Evolutionary conservation across 2,888 invertebrate species (phyloP), one percentile per base, ranked within the genome.

Genomic region (Polietes domitor): DNA sequence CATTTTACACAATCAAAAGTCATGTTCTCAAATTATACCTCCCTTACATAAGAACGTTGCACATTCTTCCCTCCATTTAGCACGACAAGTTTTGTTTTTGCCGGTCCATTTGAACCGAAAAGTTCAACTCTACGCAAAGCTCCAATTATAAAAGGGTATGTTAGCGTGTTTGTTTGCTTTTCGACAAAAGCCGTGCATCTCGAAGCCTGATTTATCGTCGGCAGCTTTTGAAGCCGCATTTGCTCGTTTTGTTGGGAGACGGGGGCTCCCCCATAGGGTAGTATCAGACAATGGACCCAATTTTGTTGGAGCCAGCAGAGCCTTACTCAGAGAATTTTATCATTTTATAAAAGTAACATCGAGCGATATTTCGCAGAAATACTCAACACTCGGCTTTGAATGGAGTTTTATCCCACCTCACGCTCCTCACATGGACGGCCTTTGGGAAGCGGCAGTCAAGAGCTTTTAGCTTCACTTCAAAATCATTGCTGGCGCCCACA

Each of bases 101-200:
- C 76, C 0, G 83, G 80, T 0, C 85, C n/a, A n/a, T n/a, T n/a
- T n/a, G n/a, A n/a, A n/a, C n/a, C n/a, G n/a, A n/a, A n/a, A n/a
- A n/a, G n/a, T n/a, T n/a, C n/a, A n/a, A n/a, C n/a, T n/a, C n/a
- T n/a, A n/a, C n/a, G n/a, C n/a, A n/a, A n/a, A n/a, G n/a, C n/a
- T n/a, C n/a, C n/a, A n/a, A n/a, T n/a, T n/a, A n/a, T n/a, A n/a
- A n/a, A n/a, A n/a, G n/a, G n/a, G n/a, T n/a, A n/a, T n/a, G n/a
- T n/a, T n/a, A n/a, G n/a, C n/a, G n/a, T n/a, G n/a, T n/a, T n/a
- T n/a, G n/a, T n/a, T n/a, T n/a, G n/a, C n/a, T n/a, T n/a, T n/a
- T n/a, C n/a, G n/a, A n/a, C n/a, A n/a, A 81, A 73, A 21, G 77
- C 77, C 10, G 55, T 77, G 2, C 81, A 81, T 53, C 10, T 19